Base-by-base conservation (phyloP, 2,888 invertebrate species). In the Sycophila texana region DNA sequence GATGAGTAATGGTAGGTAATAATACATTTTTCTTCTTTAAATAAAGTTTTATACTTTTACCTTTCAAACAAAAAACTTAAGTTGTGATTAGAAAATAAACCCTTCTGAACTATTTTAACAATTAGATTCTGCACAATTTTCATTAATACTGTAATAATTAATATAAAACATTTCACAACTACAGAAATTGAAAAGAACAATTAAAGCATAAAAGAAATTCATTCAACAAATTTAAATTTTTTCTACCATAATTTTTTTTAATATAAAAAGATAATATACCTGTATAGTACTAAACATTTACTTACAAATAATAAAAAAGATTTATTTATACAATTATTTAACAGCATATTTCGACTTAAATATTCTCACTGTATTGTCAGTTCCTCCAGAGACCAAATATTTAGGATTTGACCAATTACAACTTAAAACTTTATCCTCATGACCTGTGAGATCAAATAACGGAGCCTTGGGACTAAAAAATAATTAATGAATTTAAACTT, bases 391-490 rank as follows among this genome's bases (percentile, higher is more conserved):
- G 80, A 98, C 93, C 82, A 99, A 94, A 73, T 95, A 93, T 72
- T 95, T 92, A 0, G 96, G 94, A 91, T 96, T 95, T 1, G 97
- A 95, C 99, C 99, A 99, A 91, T 98, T 97, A 84, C 97, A 96
- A 89, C 96, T 95, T 71, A 99, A 92, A 7, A 98, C 96, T 91
- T 97, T 98, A 87, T 98, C 98, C 86, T 97, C 95, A 89, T 99
- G 99, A 0, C 99, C 99, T 74, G 94, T 93, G 85, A 99, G 91
- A 89, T 99, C 97, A 89, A 96, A 99, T 0, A 99, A 91, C 0
- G 99, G 96, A 0, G 97, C 96, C 87, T 96, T 96, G 0, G 97
- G 95, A 89, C 98, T 96, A 91, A 83, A 92, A 92, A 83, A 78
- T 83, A 39, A 58, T 30, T 58, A 16, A 67, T 7, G 80, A 66